Evolutionary conservation across 2,113 vertebrate genomes (phyloP).

Genomic region (Plecotus auritus): DNA sequence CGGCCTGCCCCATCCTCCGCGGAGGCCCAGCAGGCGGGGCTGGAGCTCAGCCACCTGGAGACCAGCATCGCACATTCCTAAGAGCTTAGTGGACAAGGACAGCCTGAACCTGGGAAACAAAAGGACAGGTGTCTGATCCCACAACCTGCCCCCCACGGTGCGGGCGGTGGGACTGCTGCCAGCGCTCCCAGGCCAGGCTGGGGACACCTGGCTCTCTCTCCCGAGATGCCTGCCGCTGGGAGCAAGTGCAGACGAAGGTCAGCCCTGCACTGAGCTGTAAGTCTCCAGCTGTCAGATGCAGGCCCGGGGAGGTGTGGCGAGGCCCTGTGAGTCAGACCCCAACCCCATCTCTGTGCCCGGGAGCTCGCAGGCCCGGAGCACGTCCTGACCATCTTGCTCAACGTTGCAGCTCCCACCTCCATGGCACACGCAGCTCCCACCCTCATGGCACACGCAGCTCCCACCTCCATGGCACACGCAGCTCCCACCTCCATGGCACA

Average conservation of each 20-base stretch:
- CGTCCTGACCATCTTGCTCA: background rate
- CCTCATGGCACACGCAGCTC: no score
- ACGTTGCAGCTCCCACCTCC: no score
- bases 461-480: no score
- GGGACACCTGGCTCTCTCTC: background rate
- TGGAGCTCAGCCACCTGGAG: background rate
- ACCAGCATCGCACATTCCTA: background rate
- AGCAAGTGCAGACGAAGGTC: background rate
- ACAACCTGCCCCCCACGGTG: background rate
- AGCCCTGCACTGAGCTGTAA: background rate
- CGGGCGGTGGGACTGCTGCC: background rate
- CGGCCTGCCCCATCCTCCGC: fast-evolving
- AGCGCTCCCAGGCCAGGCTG: fast-evolving
- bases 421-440: no score
- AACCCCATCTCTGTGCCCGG: background rate
- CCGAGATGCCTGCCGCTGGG: background rate
- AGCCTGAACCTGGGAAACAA: background rate
- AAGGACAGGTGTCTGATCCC: fast-evolving
- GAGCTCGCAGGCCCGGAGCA: background rate
- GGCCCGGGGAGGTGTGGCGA: background rate
- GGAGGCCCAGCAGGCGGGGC: background rate
- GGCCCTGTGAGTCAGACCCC: background rate
- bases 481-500: no score
- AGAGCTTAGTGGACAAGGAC: background rate
- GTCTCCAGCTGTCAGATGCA: fast-evolving